phyloP scores from a whole-genome alignment of 2,888 invertebrate species.

The Tromatobia lineatoria region DNA sequence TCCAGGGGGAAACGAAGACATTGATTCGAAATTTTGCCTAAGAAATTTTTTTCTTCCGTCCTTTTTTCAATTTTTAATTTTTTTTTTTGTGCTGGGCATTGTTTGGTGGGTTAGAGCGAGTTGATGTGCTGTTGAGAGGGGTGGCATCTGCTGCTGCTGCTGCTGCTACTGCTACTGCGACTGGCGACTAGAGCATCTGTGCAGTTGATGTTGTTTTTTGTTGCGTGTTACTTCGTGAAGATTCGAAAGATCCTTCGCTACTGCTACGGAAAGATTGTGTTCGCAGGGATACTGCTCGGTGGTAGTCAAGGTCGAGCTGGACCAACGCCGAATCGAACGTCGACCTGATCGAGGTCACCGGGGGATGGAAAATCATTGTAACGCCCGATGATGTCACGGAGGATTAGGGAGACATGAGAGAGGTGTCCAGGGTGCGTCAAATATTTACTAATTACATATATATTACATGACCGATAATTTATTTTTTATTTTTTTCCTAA shows the following conservation, averaged over 20 bases:
- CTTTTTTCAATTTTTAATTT: constrained; percentile 6
- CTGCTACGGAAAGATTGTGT: constrained; percentile 53
- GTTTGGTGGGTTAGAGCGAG: constrained; percentile 14
- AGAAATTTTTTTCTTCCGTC: neutral
- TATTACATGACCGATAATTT: neutral
- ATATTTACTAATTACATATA: neutral
- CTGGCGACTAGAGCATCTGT: neutral
- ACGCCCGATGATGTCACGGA: constrained; percentile 75
- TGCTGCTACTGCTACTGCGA: neutral
- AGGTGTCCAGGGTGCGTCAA: constrained; percentile 79
- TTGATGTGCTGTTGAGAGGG: constrained; percentile 30
- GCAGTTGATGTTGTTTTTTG: neutral
- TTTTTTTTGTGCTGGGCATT: constrained; percentile 16
- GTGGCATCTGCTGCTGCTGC: neutral
- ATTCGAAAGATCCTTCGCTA: neutral
- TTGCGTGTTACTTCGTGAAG: constrained; percentile 1
- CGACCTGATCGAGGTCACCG: constrained; percentile 57
- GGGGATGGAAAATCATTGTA: constrained; percentile 59
- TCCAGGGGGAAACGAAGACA: constrained; percentile 33
- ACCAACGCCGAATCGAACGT: constrained; percentile 48
- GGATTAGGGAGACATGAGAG: constrained; percentile 82
- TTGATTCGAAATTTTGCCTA: neutral
- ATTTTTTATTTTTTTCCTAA: too few relatives aligned
- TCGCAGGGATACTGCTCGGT: constrained; percentile 38
- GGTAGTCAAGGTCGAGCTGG: constrained; percentile 63